Conservation (phyloP, 2,888 invertebrate genomes). For the Clitarchus hookeri region DNA sequence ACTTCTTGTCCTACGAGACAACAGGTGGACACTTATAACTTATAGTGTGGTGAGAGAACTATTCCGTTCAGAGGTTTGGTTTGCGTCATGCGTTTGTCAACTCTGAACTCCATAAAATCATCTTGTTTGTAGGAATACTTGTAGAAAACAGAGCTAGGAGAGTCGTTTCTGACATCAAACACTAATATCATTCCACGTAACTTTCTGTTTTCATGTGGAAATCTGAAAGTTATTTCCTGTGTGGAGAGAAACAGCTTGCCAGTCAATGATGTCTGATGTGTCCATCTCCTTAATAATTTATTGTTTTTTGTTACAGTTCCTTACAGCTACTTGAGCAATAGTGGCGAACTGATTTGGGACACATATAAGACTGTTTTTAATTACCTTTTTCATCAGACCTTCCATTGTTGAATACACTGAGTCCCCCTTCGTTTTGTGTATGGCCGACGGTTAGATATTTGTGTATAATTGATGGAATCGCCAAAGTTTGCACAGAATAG, state of each 20-base stretch:
- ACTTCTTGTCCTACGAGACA: background rate
- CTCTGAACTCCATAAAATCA: background rate
- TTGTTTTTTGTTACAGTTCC: background rate
- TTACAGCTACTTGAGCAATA: conserved; percentile 18
- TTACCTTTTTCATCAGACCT: conserved; percentile 15
- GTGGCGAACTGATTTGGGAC: conserved; percentile 23
- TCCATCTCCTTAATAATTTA: conserved; percentile 22
- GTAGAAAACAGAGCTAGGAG: conserved; percentile 16
- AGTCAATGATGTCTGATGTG: conserved; percentile 25
- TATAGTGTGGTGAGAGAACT: background rate
- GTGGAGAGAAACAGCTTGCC: conserved; percentile 10
- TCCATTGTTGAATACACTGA: conserved; percentile 22
- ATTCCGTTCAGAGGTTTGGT: background rate
- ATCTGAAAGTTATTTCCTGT: conserved; percentile 27
- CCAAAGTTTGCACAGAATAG: too few species aligned
- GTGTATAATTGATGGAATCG: too few species aligned
- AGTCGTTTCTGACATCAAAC: conserved; percentile 11
- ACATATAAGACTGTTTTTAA: conserved; percentile 26
- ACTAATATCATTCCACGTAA: conserved; percentile 19
- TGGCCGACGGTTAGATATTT: too few species aligned
- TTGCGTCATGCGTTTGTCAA: background rate
- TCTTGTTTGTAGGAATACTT: conserved; percentile 1
- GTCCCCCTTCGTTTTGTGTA: background rate
- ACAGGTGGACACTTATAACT: background rate
- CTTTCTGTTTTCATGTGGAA: background rate